These are phyloP conservation scores for Aurelia aurita DNA, from an alignment of 30 jellyfish, hydroid and myxozoan genomes.

Conservation along the genomic window DNA sequence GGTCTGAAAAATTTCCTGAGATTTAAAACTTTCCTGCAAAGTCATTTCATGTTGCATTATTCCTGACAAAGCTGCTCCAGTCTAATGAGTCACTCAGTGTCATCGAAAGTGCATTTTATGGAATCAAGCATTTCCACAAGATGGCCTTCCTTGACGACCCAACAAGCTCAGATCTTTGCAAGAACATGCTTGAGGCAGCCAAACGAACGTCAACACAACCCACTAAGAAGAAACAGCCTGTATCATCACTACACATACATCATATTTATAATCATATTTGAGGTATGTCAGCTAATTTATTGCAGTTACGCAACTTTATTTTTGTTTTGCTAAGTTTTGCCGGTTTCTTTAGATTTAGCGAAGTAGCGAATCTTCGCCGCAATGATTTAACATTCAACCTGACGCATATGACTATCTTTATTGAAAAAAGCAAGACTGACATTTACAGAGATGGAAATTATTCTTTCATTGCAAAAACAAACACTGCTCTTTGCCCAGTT, in stretches of 20 bases:
- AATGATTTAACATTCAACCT: neutral
- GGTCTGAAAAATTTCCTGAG: slow-evolving; percentile 14
- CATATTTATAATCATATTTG: slow-evolving; percentile 9
- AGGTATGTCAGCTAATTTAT: slow-evolving; percentile 12
- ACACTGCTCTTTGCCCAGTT: slow-evolving; percentile 11
- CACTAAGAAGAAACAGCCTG: slow-evolving; percentile 1
- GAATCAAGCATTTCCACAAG: slow-evolving; percentile 20
- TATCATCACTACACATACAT: slow-evolving; percentile 1
- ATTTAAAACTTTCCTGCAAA: slow-evolving; percentile 18
- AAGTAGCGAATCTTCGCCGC: slow-evolving; percentile 21
- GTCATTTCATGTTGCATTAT: slow-evolving; percentile 7
- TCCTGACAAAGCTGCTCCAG: slow-evolving; percentile 10
- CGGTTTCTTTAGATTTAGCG: slow-evolving; percentile 24
- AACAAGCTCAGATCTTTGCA: slow-evolving; percentile 1
- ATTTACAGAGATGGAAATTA: slow-evolving; percentile 36
- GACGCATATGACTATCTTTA: slow-evolving; percentile 25
- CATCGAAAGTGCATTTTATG: slow-evolving; percentile 22
- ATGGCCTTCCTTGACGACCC: no score
- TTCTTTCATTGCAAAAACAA: slow-evolving; percentile 18
- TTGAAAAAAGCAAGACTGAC: slow-evolving; percentile 26
- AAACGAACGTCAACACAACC: neutral
- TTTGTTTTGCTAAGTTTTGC: slow-evolving; percentile 15
- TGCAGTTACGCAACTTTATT: neutral
- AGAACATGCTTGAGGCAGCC: slow-evolving; percentile 9
- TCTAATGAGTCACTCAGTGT: slow-evolving; percentile 5